Conservation (phyloP, 2,888 invertebrate species). For the Chironomus riparius region DNA sequence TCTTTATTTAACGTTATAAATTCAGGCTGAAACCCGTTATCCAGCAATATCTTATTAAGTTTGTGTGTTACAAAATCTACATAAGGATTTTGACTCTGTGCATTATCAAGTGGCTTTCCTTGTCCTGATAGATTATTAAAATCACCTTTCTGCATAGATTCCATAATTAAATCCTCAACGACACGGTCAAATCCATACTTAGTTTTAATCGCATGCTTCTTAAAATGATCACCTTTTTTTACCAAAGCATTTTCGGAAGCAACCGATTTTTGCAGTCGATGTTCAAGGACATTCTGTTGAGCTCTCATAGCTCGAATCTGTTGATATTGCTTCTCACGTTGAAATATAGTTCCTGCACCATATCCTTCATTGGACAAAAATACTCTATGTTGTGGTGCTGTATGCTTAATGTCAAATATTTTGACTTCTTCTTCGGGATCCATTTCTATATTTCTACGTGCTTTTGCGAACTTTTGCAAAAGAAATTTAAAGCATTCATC, state of each 20-base stretch:
- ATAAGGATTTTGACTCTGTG: conserved; percentile 67
- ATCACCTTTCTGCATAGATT: conserved; percentile 82
- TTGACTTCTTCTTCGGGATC: conserved; percentile 43
- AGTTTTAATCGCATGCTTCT: conserved; percentile 65
- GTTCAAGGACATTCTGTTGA: conserved; percentile 52
- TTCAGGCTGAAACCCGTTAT: conserved; percentile 83
- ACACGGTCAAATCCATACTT: conserved; percentile 76
- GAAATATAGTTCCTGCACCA: conserved; percentile 68
- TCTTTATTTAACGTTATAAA: conserved; percentile 84
- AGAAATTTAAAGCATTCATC: conserved; percentile 67
- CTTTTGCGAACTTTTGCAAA: conserved; percentile 56
- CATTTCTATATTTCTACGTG: conserved; percentile 47
- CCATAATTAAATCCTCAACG: conserved; percentile 86
- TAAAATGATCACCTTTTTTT: conserved; percentile 52
- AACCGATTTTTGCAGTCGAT: conserved; percentile 52
- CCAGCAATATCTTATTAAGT: conserved; percentile 43
- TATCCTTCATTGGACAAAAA: conserved; percentile 71
- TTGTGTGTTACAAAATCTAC: conserved; percentile 76
- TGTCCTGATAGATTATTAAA: conserved; percentile 74
- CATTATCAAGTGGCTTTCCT: conserved; percentile 67
- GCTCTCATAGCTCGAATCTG: conserved; percentile 56
- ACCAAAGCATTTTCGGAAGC: conserved; percentile 55
- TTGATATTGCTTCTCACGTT: conserved; percentile 68
- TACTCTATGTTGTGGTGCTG: conserved; percentile 80
- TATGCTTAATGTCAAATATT: conserved; percentile 66